Evolutionary conservation across 2,113 vertebrate species (phyloP).

Genomic region (Tricholaema leucomelas): DNA sequence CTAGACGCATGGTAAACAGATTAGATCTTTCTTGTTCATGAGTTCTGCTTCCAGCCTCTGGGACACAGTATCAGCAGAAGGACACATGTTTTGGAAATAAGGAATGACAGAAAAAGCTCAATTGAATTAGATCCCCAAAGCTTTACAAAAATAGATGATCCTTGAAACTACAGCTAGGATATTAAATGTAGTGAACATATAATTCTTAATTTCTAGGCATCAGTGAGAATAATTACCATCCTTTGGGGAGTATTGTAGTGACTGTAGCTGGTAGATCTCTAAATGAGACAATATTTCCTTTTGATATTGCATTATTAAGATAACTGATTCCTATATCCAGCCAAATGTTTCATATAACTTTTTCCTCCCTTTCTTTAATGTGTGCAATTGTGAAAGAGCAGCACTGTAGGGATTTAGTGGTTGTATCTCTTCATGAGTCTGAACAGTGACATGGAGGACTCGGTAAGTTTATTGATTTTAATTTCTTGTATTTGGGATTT

Average conservation of each 20-base stretch:
- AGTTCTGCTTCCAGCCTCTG: conserved; percentile 5
- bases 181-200: conserved; percentile 54
- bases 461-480: conserved; percentile 55
- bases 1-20: not conserved
- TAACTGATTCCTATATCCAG: conserved; percentile 46
- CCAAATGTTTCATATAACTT: conserved; percentile 52
- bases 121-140: conserved; percentile 55
- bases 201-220: conserved; percentile 65
- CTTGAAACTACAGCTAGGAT: conserved; percentile 25
- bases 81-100: not conserved
- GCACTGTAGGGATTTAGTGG: conserved; percentile 37
- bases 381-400: conserved; percentile 38
- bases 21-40: not conserved
- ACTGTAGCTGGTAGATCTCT: conserved; percentile 48
- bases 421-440: conserved; percentile 43
- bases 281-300: conserved; percentile 71
- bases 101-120: conserved; percentile 14
- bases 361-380: conserved; percentile 33
- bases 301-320: conserved; percentile 58
- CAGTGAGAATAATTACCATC: conserved; percentile 53
- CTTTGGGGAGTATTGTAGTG: conserved; percentile 42
- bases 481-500: conserved; percentile 58
- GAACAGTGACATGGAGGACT: conserved; percentile 23
- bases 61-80: conserved; percentile 11
- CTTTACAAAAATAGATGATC: conserved; percentile 44